Base-by-base conservation (phyloP, 1,140 invertebrate species). In the Hycleus phaleratus region DNA sequence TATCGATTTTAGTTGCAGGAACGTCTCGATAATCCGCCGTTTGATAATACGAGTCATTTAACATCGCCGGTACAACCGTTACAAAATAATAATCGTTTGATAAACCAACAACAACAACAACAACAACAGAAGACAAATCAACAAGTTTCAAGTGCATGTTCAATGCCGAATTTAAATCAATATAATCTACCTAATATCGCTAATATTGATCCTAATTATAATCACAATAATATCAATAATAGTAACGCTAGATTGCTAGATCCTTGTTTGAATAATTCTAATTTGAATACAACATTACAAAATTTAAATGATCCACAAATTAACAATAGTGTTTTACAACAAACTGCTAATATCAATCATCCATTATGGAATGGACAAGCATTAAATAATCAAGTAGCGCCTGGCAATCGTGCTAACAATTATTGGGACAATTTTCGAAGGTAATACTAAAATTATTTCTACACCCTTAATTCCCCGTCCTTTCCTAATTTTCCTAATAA, bases 341-440 rank as follows among this genome's bases (percentile, higher is more conserved):
- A 53, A 25, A 61, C 62, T 5, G 61, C 61, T 59, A 65, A 64
- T 49, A 56, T 65, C 11, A 65, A 63, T 46, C 64, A 59, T 56
- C 76, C 68, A 32, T 66, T 70, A 45, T 74, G 71, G 74, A 72
- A 68, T 52, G 72, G 70, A 47, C 75, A 74, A 58, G 82, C 86
- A 8, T 74, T 91, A 10, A 91, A 91, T 73, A 91, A 91, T 74
- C 88, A 92, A 79, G 89, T 92, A 56, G 85, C 89, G 42, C 89
- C 90, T 9, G 88, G 89, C 24, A 91, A 88, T 72, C 77, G 90
- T 58, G 88, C 90, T 44, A 93, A 93, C 73, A 93, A 93, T 75
- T 93, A 91, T 74, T 92, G 88, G 90, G 91, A 93, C 68, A 93
- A 93, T 78, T 93, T 93, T 71, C 75, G 87, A 78, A 90, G 88